Conservation (phyloP, 2,797 vertebrate genomes). For the Spea hammondii region DNA sequence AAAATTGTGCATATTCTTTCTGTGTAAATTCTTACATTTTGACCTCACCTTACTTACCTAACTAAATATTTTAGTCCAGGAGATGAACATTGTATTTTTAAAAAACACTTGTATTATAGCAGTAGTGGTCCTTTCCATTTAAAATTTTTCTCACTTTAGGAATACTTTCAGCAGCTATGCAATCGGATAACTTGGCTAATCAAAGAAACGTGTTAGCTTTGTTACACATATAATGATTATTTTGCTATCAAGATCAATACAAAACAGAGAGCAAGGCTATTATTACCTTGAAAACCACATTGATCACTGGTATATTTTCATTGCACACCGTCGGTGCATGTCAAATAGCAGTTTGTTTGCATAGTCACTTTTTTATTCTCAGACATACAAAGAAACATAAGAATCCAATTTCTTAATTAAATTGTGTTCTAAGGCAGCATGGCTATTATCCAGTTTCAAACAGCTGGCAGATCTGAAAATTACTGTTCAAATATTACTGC, state of each 20-base stretch:
- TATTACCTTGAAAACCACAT: background rate
- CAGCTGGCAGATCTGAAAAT: slow-evolving; percentile 2
- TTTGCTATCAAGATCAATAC: background rate
- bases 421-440: slow-evolving; percentile 16
- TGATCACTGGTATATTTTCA: background rate
- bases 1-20: too few relatives aligned
- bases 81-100: too few relatives aligned
- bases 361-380: background rate
- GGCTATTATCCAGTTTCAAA: slow-evolving; percentile 7
- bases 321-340: background rate
- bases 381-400: background rate
- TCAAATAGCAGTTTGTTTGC: slow-evolving; percentile 4
- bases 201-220: background rate
- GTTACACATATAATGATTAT: background rate
- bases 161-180: background rate
- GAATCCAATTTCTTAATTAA: slow-evolving; percentile 1
- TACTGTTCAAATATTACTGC: background rate
- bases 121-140: too few relatives aligned
- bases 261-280: background rate
- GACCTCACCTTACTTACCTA: too few relatives aligned
- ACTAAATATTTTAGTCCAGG: too few relatives aligned
- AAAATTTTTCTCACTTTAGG: too few relatives aligned
- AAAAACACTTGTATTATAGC: too few relatives aligned
- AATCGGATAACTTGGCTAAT: background rate
- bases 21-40: too few relatives aligned